A percentile compares a stretch with the other conserved stretches of the same genome.
Conservation (phyloP, 2,797 vertebrate genomes). For the Hafferia zeledoni region DNA sequence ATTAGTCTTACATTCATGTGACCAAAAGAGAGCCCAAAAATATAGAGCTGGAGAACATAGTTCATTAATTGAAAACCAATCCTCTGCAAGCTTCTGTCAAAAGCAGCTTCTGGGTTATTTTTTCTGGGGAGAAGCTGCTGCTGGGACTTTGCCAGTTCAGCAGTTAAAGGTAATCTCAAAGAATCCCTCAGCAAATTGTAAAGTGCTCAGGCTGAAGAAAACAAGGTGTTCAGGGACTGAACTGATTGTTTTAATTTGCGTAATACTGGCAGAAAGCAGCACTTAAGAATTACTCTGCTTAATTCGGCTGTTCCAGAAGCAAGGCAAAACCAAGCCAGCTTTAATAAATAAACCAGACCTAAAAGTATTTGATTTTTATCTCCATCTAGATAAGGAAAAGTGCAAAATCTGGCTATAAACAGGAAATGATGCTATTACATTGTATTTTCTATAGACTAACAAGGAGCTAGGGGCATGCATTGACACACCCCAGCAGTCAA, state of each 20-base stretch:
- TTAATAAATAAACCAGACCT: neutral
- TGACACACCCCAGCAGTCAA: neutral
- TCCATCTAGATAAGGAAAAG: neutral
- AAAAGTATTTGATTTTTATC: neutral
- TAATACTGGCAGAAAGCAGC: constrained; percentile 18
- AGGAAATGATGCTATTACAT: neutral
- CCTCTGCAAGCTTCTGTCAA: neutral
- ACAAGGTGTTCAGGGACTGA: constrained; percentile 16
- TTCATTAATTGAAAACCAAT: neutral
- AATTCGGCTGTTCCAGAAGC: neutral
- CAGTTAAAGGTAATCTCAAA: constrained; percentile 45
- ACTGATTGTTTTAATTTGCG: constrained; percentile 33
- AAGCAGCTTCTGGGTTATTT: neutral
- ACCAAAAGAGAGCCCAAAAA: neutral
- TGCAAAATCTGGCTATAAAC: neutral
- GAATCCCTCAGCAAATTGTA: constrained; percentile 48
- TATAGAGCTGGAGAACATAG: neutral
- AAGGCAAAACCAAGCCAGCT: neutral
- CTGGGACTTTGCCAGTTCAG: constrained; percentile 34
- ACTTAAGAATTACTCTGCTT: neutral
- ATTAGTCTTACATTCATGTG: neutral
- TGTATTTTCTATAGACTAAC: neutral
- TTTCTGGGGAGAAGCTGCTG: neutral
- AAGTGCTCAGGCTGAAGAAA: constrained; percentile 11
- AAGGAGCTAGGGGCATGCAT: neutral